phyloP scores from a whole-genome alignment of 1,140 invertebrate genomes.

The Delia radicum region DNA sequence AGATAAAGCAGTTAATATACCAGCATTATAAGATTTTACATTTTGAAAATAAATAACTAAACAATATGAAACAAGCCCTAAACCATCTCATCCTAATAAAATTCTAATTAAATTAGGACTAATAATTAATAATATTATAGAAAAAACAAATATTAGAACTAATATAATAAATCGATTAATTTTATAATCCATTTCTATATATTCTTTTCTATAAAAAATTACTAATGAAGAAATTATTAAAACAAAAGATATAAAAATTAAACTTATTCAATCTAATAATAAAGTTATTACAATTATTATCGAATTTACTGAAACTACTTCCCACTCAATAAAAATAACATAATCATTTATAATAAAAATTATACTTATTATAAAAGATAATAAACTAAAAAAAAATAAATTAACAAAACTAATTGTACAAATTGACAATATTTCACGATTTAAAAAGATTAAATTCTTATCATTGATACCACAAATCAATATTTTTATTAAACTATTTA shows the following conservation, averaged over 20 bases:
- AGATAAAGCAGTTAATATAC: slow-evolving; percentile 63
- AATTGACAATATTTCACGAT: slow-evolving; percentile 55
- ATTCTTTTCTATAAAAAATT: slow-evolving; percentile 62
- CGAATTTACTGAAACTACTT: slow-evolving; percentile 58
- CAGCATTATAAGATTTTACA: slow-evolving; percentile 62
- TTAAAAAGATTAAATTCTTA: slow-evolving; percentile 47
- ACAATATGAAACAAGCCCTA: slow-evolving; percentile 67
- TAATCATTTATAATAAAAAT: slow-evolving; percentile 56
- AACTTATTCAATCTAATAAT: slow-evolving; percentile 63
- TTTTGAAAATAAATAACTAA: slow-evolving; percentile 69
- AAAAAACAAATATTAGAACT: slow-evolving; percentile 66
- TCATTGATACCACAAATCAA: slow-evolving; percentile 64
- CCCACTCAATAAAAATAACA: slow-evolving; percentile 58
- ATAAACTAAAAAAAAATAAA: slow-evolving; percentile 48
- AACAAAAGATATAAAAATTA: slow-evolving; percentile 26
- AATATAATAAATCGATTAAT: slow-evolving; percentile 62
- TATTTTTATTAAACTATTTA: slow-evolving; percentile 65
- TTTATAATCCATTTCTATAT: slow-evolving; percentile 58
- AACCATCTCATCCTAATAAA: slow-evolving; percentile 69
- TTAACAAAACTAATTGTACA: slow-evolving; percentile 49
- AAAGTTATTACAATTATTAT: slow-evolving; percentile 57
- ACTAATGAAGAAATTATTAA: slow-evolving; percentile 66
- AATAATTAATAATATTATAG: slow-evolving; percentile 70
- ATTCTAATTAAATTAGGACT: slow-evolving; percentile 67
- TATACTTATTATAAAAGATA: slow-evolving; percentile 52